Conservation (phyloP, 2,113 vertebrate genomes). For the Elachura formosa region DNA sequence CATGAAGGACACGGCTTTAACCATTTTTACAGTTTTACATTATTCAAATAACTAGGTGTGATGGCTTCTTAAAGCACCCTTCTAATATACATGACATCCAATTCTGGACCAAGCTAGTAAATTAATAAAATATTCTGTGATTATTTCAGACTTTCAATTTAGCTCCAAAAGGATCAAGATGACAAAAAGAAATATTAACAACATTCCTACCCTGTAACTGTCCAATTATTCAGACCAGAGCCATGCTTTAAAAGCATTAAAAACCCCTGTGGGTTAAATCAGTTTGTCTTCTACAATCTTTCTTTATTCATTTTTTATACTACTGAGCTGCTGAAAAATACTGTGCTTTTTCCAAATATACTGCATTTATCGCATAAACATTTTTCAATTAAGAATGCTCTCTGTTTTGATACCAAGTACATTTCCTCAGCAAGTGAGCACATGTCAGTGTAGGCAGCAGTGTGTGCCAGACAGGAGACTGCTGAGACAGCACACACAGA, state of each 20-base stretch:
- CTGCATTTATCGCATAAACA: background rate
- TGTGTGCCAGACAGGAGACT: background rate
- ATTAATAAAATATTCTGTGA: background rate
- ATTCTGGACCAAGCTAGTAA: background rate
- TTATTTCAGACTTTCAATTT: background rate
- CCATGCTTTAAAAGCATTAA: background rate
- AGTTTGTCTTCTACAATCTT: background rate
- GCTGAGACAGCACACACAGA: background rate
- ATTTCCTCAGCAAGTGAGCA: background rate
- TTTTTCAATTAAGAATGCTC: background rate
- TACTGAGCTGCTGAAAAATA: background rate
- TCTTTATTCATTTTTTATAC: background rate
- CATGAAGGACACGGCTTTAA: background rate
- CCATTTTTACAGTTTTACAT: background rate
- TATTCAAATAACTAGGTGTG: background rate
- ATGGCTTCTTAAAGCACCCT: background rate
- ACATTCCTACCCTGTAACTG: background rate
- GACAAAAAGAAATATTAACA: background rate
- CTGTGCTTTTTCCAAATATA: background rate
- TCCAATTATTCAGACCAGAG: background rate
- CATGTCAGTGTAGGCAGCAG: background rate
- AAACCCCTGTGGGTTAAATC: background rate
- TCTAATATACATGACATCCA: background rate
- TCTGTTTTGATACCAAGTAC: background rate
- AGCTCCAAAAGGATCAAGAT: background rate